phyloP scores from a whole-genome alignment of 2,888 invertebrate genomes.

The Tridacna gigas region DNA sequence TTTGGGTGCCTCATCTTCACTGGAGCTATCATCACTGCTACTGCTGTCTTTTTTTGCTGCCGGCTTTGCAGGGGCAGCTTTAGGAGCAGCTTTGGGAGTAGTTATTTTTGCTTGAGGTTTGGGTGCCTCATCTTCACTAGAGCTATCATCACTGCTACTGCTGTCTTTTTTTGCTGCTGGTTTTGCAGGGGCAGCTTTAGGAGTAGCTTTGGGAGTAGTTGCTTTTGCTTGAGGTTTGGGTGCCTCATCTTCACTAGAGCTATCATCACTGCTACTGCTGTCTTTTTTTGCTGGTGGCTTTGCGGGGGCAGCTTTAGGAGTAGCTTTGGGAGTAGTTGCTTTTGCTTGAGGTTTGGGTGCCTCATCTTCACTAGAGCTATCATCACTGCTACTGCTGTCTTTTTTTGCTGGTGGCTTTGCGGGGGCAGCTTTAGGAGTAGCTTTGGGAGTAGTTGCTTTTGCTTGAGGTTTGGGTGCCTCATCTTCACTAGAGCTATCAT shows the following conservation, averaged over 20 bases:
- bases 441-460: too few species aligned
- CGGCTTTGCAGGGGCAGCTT: slow-evolving; percentile 33
- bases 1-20: slow-evolving; percentile 37
- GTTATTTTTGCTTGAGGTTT: slow-evolving; percentile 44
- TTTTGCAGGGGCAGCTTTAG: slow-evolving; percentile 26
- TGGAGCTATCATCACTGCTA: slow-evolving; percentile 46
- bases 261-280: slow-evolving; percentile 40
- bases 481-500: slow-evolving; percentile 59
- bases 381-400: slow-evolving; percentile 42
- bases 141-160: slow-evolving; percentile 42
- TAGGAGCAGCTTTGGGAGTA: slow-evolving; percentile 26
- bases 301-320: slow-evolving; percentile 41
- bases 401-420: slow-evolving; percentile 19
- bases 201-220: slow-evolving; percentile 34
- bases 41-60: slow-evolving; percentile 52
- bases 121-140: slow-evolving; percentile 53
- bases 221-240: slow-evolving; percentile 35
- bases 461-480: slow-evolving; percentile 29
- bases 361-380: slow-evolving; percentile 56
- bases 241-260: slow-evolving; percentile 54
- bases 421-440: slow-evolving; percentile 28
- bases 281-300: slow-evolving; percentile 27
- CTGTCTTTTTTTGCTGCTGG: slow-evolving; percentile 38
- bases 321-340: not conserved
- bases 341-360: slow-evolving; percentile 35